Percentiles rank a stretch among this genome's conserved stretches.
Conservation (phyloP, 2,888 invertebrate species). For the Cosmia pyralina region DNA sequence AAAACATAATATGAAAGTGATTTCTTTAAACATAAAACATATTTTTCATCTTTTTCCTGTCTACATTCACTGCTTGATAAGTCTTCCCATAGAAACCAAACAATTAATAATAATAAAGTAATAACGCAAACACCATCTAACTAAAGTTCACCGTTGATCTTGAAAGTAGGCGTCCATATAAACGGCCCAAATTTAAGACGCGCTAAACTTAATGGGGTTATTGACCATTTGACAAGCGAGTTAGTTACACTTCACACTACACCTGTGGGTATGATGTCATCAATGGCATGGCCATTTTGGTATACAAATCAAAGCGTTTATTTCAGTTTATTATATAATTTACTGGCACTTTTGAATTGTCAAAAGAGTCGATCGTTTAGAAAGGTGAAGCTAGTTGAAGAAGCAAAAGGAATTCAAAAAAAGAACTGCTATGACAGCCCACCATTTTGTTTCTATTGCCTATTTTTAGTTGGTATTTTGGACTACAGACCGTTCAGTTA, state of each 20-base stretch:
- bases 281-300: slow-evolving; percentile 18
- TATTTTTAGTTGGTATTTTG: neutral
- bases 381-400: neutral
- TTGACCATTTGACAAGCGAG: slow-evolving; percentile 44
- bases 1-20: no score
- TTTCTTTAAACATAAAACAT: no score
- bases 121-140: slow-evolving; percentile 16
- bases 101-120: slow-evolving; percentile 12
- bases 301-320: neutral
- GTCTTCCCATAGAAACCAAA: neutral
- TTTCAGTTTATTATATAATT: neutral
- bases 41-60: no score
- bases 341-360: neutral
- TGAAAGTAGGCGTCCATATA: slow-evolving; percentile 25
- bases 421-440: neutral
- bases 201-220: slow-evolving; percentile 44
- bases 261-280: slow-evolving; percentile 42
- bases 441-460: neutral
- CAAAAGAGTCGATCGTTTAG: neutral
- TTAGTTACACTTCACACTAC: slow-evolving; percentile 25
- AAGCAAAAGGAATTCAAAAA: slow-evolving; percentile 8
- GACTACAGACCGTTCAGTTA: neutral
- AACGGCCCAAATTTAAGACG: slow-evolving; percentile 37
- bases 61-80: no score
- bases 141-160: slow-evolving; percentile 29